Percentiles rank a stretch among this genome's conserved stretches.
Conservation (phyloP, 2,888 invertebrate genomes). For the Leucozona laternaria region DNA sequence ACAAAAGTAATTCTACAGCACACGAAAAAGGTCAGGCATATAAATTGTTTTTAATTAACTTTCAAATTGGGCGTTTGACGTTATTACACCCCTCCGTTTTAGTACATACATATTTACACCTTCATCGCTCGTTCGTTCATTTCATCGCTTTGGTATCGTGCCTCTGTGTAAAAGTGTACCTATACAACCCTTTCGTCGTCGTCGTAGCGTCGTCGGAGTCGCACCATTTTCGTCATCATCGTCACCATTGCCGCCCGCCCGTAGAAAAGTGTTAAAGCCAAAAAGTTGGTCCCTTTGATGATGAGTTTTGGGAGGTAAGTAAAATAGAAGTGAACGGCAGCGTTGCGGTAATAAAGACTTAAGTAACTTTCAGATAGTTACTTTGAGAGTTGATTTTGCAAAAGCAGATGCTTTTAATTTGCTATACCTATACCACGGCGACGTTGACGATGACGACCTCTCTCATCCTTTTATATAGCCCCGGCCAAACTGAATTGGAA, state of each 20-base stretch:
- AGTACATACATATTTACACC: constrained; percentile 4
- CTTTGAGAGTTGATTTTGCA: constrained; percentile 63
- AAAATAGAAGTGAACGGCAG: constrained; percentile 46
- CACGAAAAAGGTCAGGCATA: constrained; percentile 62
- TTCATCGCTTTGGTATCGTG: neutral
- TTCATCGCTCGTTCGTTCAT: neutral
- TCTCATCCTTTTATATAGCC: neutral
- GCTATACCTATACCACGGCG: constrained; percentile 1
- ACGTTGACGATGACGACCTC: neutral
- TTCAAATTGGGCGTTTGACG: constrained; percentile 63
- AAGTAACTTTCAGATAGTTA: constrained; percentile 67
- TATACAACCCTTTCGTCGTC: constrained; percentile 14
- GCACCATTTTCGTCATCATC: constrained; percentile 3
- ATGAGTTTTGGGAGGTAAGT: constrained; percentile 29
- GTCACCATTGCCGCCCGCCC: neutral
- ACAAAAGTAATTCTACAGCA: constrained; percentile 44
- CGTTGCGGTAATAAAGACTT: constrained; percentile 68
- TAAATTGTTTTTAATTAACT: constrained; percentile 72
- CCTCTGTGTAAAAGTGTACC: neutral
- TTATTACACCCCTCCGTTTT: constrained; percentile 28
- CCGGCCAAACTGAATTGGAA: neutral
- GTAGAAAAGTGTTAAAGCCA: constrained; percentile 33
- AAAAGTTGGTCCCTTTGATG: constrained; percentile 58
- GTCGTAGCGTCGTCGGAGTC: neutral
- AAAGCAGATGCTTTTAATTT: constrained; percentile 69